phyloP scores from a whole-genome alignment of 2,888 invertebrate genomes.

The Lacanobia wlatinum region DNA sequence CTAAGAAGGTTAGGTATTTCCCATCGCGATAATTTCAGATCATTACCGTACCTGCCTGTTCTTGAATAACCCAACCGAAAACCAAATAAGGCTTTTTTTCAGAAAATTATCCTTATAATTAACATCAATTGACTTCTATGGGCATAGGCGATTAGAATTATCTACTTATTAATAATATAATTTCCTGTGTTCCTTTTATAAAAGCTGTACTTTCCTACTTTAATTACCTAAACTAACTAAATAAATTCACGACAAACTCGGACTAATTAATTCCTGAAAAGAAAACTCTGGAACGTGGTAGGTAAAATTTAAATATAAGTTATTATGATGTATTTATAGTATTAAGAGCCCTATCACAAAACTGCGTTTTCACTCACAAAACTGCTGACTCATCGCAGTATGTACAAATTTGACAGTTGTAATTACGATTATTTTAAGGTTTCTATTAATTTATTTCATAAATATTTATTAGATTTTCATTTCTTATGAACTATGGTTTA shows the following conservation, averaged over 20 bases:
- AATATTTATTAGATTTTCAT: too few species aligned
- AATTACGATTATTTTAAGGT: too few species aligned
- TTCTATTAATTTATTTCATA: too few species aligned
- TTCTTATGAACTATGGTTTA: too few species aligned
- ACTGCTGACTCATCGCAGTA: too few species aligned
- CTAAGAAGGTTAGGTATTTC: not conserved
- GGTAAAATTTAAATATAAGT: too few species aligned
- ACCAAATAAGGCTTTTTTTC: slow-evolving; percentile 11
- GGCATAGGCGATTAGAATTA: slow-evolving; percentile 2
- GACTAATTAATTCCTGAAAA: too few species aligned
- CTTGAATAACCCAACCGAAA: not conserved
- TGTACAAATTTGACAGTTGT: too few species aligned
- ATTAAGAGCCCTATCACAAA: too few species aligned
- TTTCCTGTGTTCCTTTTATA: slow-evolving; percentile 2
- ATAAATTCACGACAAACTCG: not conserved
- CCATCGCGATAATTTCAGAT: not conserved
- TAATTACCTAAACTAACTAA: not conserved
- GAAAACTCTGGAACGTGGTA: too few species aligned
- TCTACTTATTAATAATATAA: not conserved
- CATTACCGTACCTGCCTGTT: not conserved
- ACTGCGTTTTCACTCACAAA: too few species aligned
- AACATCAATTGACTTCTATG: slow-evolving; percentile 4
- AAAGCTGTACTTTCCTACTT: not conserved
- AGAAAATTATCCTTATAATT: slow-evolving; percentile 1
- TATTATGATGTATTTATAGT: too few species aligned